Evolutionary conservation across 2,113 vertebrate species (phyloP), one percentile per base, ranked within the genome.

Genomic region (Hydrochoerus hydrochaeris): DNA sequence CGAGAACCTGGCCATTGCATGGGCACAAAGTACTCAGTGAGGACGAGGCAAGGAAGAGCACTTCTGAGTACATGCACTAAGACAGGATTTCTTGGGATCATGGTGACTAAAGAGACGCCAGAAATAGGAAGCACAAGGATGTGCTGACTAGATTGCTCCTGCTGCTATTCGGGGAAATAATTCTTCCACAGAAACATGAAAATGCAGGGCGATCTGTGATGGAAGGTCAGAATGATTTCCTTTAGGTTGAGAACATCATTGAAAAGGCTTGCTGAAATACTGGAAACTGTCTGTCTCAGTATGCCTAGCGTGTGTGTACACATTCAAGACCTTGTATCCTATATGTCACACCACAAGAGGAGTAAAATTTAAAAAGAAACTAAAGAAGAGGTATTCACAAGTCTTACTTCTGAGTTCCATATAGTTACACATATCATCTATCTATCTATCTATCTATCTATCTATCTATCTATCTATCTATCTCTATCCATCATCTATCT

Each of bases 341-440:
- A 19, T 57, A 0, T 62, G 46, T 60, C 65, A 65, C 58, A 58
- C 0, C 26, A 44, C 52, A 88, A 35, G 14, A 81, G 77, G 89
- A 87, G 52, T 24, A 83, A 86, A 83, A 84, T 57, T 75, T 58
- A 30, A 57, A 63, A 54, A 83, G 22, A 88, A 93, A 46, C 7
- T 54, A 44, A 90, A 87, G n/a, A 35, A 49, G 17, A 80, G 3
- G 3, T 81, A 46, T 52, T 85, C 35, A 46, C 6, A 63, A 28
- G 13, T 67, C 2, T 17, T 69, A 3, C 2, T 3, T 83, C 41
- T 69, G 26, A 93, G 65, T 58, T 58, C 57, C 57, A 58, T 19
- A 57, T 57, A 57, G 13, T 17, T 17, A 57, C 7, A 52, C 52
- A 52, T 52, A n/a, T n/a, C n/a, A n/a, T 49, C 46, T 49, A 49